Conservation (phyloP, 2,113 vertebrate genomes). For the Sinocyclocheilus maitianheensis region DNA sequence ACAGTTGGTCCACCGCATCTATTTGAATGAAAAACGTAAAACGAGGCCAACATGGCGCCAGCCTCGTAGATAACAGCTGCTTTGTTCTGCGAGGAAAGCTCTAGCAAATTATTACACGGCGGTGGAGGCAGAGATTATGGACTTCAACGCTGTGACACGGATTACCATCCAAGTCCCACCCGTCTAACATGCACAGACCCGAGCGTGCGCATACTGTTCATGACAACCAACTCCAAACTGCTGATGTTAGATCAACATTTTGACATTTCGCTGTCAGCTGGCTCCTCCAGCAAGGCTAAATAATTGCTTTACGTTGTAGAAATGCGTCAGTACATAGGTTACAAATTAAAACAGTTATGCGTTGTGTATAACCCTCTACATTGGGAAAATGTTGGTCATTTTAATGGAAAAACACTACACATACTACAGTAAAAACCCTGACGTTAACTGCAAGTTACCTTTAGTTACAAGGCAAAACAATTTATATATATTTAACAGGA, state of each 20-base stretch:
- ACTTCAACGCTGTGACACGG: constrained; percentile 35
- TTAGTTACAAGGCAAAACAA: not conserved
- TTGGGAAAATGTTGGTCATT: not conserved
- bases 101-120: constrained; percentile 31
- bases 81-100: constrained; percentile 54
- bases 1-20: not conserved
- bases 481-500: not conserved
- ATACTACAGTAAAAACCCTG: too few species aligned
- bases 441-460: not conserved
- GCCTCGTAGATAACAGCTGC: constrained; percentile 55
- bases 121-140: constrained; percentile 62
- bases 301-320: not conserved
- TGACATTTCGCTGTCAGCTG: not conserved
- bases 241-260: not conserved
- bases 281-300: not conserved
- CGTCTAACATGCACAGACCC: not conserved
- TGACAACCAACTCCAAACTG: not conserved
- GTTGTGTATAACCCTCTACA: not conserved
- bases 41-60: constrained; percentile 72
- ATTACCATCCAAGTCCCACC: constrained; percentile 50
- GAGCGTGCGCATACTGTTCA: not conserved
- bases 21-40: constrained; percentile 53
- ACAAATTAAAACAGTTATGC: not conserved
- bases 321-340: not conserved
- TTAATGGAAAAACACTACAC: not conserved